A percentile compares a stretch with the other conserved stretches of the same genome.
phyloP scores from a whole-genome alignment of 2,113 vertebrate genomes.

The Strix aluco region DNA sequence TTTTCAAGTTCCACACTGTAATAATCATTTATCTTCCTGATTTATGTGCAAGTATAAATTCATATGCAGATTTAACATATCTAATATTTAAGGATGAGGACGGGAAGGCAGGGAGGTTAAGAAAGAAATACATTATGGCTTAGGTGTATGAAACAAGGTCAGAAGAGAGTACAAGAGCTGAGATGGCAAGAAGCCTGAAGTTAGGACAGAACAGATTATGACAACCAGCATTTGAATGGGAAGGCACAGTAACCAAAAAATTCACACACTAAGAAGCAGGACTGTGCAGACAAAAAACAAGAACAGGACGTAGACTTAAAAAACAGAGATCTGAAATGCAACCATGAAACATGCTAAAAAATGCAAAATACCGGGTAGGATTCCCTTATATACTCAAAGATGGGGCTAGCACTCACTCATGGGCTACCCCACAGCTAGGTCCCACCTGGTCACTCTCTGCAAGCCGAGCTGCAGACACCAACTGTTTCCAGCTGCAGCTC shows the following conservation, averaged over 20 bases:
- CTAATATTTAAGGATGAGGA: constrained; percentile 1
- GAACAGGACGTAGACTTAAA: not conserved
- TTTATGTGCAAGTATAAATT: not conserved
- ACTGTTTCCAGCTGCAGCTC: not conserved
- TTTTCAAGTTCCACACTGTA: not conserved
- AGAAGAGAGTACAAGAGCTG: not conserved
- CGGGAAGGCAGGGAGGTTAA: not conserved
- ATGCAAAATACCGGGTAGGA: not conserved
- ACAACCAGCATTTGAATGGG: not conserved
- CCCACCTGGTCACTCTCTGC: not conserved
- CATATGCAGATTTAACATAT: not conserved
- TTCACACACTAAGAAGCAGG: not conserved
- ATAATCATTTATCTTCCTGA: not conserved
- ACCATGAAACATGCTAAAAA: not conserved
- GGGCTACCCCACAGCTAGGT: not conserved
- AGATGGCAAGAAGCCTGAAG: not conserved
- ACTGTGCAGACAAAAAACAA: not conserved
- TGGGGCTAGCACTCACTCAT: not conserved
- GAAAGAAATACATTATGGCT: not conserved
- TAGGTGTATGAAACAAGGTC: not conserved
- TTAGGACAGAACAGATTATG: not conserved
- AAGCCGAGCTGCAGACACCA: not conserved
- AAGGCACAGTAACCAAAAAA: not conserved
- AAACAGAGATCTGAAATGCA: not conserved
- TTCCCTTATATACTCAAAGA: not conserved